These are phyloP conservation scores for Odontomachus brunneus DNA, from an alignment of 1,140 invertebrate species.

Conservation along the genomic window DNA sequence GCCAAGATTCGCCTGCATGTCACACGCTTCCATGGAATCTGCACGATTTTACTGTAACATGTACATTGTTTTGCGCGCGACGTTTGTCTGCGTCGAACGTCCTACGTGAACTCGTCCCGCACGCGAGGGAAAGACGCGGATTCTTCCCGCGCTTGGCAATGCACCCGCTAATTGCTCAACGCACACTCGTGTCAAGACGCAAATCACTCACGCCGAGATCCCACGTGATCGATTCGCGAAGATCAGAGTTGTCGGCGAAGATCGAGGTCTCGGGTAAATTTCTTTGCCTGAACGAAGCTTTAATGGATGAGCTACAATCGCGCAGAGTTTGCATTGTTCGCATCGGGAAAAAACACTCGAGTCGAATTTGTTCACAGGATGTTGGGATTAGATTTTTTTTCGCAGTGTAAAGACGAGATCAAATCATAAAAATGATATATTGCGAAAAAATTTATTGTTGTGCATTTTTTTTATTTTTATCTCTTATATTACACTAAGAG, in stretches of 20 bases:
- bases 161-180: slow-evolving; percentile 13
- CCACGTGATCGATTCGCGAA: neutral
- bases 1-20: slow-evolving; percentile 71
- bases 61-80: slow-evolving; percentile 72
- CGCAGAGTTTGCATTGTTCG: neutral
- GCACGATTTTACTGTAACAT: slow-evolving; percentile 70
- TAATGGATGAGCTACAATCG: neutral
- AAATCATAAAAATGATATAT: neutral
- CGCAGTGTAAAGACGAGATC: too few relatives aligned
- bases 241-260: neutral
- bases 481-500: too few relatives aligned
- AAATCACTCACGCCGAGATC: neutral
- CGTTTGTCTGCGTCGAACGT: slow-evolving; percentile 64
- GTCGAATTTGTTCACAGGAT: too few relatives aligned
- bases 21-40: slow-evolving; percentile 67
- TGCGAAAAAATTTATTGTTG: neutral
- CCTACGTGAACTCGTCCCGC: slow-evolving; percentile 40
- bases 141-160: slow-evolving; percentile 24
- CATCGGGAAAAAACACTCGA: neutral
- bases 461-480: neutral
- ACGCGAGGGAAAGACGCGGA: neutral
- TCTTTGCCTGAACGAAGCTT: neutral
- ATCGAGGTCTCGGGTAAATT: neutral
- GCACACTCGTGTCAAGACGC: neutral
- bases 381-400: too few relatives aligned